phyloP scores from a whole-genome alignment of 37 sponge, comb jelly and placozoan species.

The Lycopodina hypogea region DNA sequence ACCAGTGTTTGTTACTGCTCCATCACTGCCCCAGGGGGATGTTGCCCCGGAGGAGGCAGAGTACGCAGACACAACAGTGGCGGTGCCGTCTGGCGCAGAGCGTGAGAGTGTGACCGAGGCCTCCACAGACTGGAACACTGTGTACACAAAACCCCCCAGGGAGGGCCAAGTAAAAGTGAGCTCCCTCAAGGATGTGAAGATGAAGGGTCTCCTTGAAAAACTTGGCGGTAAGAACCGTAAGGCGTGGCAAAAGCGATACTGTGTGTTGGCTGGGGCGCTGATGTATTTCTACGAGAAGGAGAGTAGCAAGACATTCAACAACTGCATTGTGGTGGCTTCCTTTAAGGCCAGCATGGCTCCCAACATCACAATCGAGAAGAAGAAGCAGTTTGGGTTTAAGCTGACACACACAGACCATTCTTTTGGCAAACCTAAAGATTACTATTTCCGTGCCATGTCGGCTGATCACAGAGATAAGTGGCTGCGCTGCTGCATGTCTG shows the following conservation, averaged over 20 bases:
- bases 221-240: conserved; percentile 77
- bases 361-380: conserved; percentile 53
- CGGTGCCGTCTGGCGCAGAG: neutral
- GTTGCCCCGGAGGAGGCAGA: conserved; percentile 16
- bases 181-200: conserved; percentile 28
- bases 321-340: conserved; percentile 45
- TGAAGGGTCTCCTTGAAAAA: conserved; percentile 84
- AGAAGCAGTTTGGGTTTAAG: conserved; percentile 79
- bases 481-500: conserved; percentile 19
- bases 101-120: neutral
- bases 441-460: conserved; percentile 58
- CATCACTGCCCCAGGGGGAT: conserved; percentile 5
- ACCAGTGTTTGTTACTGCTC: neutral
- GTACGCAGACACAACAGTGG: conserved; percentile 11
- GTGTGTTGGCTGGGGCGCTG: conserved; percentile 60
- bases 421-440: conserved; percentile 54
- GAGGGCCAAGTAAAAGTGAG: conserved; percentile 36
- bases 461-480: conserved; percentile 42
- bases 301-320: conserved; percentile 69
- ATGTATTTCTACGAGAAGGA: conserved; percentile 88
- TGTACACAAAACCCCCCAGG: conserved; percentile 19
- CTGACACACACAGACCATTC: conserved; percentile 23
- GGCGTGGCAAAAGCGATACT: conserved; percentile 83
- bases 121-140: conserved; percentile 15
- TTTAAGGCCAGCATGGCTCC: conserved; percentile 26